Evolutionary conservation across 1,140 invertebrate species (phyloP), one percentile per base, ranked within the genome.

Genomic region (Archivesica marissinica): DNA sequence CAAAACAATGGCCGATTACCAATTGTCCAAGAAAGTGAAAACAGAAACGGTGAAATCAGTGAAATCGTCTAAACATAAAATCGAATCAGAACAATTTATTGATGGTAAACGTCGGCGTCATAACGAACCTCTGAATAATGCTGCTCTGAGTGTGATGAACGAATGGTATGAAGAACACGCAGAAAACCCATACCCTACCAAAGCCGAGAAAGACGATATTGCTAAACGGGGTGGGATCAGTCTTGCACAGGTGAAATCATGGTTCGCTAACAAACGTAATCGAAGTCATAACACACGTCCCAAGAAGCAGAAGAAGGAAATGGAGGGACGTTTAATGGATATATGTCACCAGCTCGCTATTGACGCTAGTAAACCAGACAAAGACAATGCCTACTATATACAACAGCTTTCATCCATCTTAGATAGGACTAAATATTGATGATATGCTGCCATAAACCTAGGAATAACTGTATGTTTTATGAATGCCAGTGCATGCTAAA

Each of bases 211-310:
- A 64, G 90, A 91, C 66, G 38, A 75, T 2, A 87, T 93, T 85
- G 92, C 93, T 0, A 86, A 70, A 33, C 64, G 88, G 30, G 93
- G 92, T 47, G 88, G 91, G 44, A 91, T 93, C 38, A 90, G 88
- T 33, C 83, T 92, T 0, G 88, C 88, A 35, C 90, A 93, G 85
- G 93, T 93, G 17, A 93, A 92, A 81, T 92, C 92, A 2, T 93
- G 93, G 93, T 93, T 93, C 80, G 91, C 92, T 3, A 93, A 93
- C 83, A 92, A 93, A 85, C 88, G 93, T 44, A 93, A 93, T 77
- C 88, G 93, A 30, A 92, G 89, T 68, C 89, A 92, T 79, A 93
- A 93, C 86, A 93, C 93, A 6, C 89, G 91, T 28, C 93, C 93
- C 23, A 93, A 93, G 85, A 88, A 92, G 13, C 89, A 91, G 83